Base-by-base conservation (phyloP, 2,113 vertebrate genomes). In the Galemys pyrenaicus region DNA sequence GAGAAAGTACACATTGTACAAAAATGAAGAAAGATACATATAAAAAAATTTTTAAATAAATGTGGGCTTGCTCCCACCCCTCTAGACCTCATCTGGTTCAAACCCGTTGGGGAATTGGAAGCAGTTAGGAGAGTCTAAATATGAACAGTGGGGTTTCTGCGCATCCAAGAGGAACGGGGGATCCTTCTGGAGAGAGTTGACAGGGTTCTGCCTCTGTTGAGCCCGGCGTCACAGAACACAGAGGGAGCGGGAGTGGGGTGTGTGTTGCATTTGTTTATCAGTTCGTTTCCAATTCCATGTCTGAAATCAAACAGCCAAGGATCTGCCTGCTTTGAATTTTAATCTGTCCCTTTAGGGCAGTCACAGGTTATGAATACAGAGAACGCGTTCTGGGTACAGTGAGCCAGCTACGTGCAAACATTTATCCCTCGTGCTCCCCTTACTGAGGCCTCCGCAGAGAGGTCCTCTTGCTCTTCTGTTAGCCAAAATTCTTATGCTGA, bases 301-400 rank as follows among this genome's bases (percentile, higher is more conserved):
- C 97, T 98, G 96, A 97, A 98, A 97, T 97, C 97, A 96, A 98
- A 95, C 90, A 97, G 91, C 82, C 93, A 89, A 85, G 73, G 79
- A 98, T 97, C 95, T 95, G 91, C 94, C 96, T 93, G 92, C 97
- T 97, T 85, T 96, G 98, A 98, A 98, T 98, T 98, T 97, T 88
- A 98, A 98, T 96, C 97, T 97, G 93, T 92, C 92, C 90, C 97
- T 98, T 92, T 86, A 97, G 96, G 95, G 83, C 93, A 97, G 67
- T 64, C 95, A 91, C 96, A 97, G 94, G 92, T 97, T 97, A 95
- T 93, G 92, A 98, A 98, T 81, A 97, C 85, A 97, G 91, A 94
- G 95, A 93, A 88, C 9, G 85, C 68, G 39, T 92, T 89, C 85
- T 64, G 24, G 30, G 85, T 73, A 87, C 2, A 32, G 39, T 46